Base-by-base conservation (phyloP, 2,113 vertebrate species). In the Myodes glareolus region DNA sequence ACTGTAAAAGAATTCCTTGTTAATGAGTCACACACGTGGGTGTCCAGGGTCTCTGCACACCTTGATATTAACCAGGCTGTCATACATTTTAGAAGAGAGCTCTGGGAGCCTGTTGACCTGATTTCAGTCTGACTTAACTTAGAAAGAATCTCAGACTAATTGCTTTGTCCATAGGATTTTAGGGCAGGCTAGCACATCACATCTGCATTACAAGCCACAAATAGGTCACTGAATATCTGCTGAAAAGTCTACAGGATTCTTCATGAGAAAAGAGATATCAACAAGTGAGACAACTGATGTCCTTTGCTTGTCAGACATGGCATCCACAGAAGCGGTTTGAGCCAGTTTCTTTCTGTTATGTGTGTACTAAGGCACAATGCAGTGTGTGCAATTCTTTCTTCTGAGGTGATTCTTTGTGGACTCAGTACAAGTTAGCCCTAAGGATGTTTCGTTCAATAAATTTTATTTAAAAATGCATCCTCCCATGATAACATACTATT, bases 51-150 rank as follows among this genome's bases (percentile, higher is more conserved):
- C 90, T 97, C 73, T 50, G 68, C 75, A 93, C 94, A 97, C 95
- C 96, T 80, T 94, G 93, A 92, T 65, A 95, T 88, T 97, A 94
- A 97, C 96, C 68, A 93, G 94, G 88, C 65, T 94, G 94, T 91
- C 89, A 91, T 78, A 87, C 70, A 78, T 84, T 75, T 88, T 90
- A 93, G 94, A 77, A 78, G 63, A 97, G 78, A 92, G 55, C 90
- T 86, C 45, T 65, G 82, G 77, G 89, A 96, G 80, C n/a, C 82
- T 95, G 92, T 89, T 75, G 95, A 82, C 94, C 93, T 94, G 95
- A 97, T 89, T 76, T 89, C 67, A 90, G 67, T 93, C 82, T 90
- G 77, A 97, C 91, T 72, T 70, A 78, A 87, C 92, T 97, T 93
- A 84, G 81, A 94, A 96, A 42, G 88, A 47, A 94, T 63, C 90